Evolutionary conservation across 2,797 vertebrate species (phyloP), one percentile per base, ranked within the genome.

Genomic region (Mus caroli): DNA sequence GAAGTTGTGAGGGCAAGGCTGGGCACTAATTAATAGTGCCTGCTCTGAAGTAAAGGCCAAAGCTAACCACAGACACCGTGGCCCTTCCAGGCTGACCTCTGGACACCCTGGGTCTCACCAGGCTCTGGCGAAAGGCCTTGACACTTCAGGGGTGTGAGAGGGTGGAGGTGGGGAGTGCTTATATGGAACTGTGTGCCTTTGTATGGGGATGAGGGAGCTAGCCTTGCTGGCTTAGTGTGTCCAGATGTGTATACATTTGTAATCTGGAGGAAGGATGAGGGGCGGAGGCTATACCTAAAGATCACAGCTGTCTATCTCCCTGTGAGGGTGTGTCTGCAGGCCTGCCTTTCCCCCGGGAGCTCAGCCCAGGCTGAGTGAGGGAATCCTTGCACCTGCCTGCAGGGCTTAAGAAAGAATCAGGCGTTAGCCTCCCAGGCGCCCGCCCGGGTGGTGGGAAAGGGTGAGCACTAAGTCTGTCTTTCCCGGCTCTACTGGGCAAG

Each of bases 331-430:
- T 43, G 2, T 50, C 54, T 76, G 43, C 50, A 6, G 17, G 14
- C 14, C 58, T 7, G 0, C 52, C 24, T 40, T 26, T 31, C 50
- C 56, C 56, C 50, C 3, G 31, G 86, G 56, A 88, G 24, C 75
- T 40, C 1, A 8, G 79, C 56, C 50, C 43, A 64, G 82, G 46
- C 88, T 34, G 20, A 58, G 46, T 40, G 54, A 62, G 22, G 86
- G 78, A 84, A 67, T 78, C 43, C 87, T 64, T 69, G 75, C 64
- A 58, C 87, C 88, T 97, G 90, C 26, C 76, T 20, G 15, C 64
- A n/a, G 56, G 86, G 89, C 17, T 91, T 87, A 89, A 83, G 31
- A 67, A 62, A 69, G 46, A 77, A 15, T 46, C 52, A 93, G 62
- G 24, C 31, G 22, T 56, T 62, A 60, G 87, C 46, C 76, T 64